These are phyloP conservation scores for Apteryx owenii DNA, from an alignment of 2,113 vertebrate genomes.

Conservation along the genomic window DNA sequence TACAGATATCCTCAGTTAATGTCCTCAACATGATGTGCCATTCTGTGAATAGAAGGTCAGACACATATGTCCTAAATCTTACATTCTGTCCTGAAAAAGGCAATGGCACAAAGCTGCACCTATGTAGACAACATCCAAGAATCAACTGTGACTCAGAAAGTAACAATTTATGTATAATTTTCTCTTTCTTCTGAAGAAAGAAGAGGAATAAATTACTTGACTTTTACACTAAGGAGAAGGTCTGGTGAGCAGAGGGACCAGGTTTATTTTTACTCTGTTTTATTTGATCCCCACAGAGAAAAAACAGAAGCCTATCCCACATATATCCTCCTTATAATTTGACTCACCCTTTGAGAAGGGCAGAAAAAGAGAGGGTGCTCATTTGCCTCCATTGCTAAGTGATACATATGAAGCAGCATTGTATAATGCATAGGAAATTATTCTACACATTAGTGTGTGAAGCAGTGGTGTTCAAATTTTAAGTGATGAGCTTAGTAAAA, in stretches of 20 bases:
- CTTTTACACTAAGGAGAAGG: background rate
- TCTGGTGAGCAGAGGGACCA: background rate
- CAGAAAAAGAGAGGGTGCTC: background rate
- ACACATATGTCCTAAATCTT: background rate
- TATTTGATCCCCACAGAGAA: background rate
- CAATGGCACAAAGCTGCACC: background rate
- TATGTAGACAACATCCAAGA: background rate
- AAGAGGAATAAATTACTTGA: background rate
- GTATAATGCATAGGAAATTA: background rate
- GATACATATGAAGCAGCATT: background rate
- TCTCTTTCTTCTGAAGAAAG: background rate
- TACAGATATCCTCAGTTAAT: background rate
- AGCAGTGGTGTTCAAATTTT: background rate
- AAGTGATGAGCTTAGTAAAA: background rate
- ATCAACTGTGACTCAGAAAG: background rate
- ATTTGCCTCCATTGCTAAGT: background rate
- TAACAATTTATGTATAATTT: background rate
- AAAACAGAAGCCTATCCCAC: background rate
- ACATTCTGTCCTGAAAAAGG: background rate
- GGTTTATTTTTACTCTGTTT: background rate
- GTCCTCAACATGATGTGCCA: background rate
- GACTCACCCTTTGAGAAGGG: background rate
- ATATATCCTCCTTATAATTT: background rate
- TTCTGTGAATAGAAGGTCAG: background rate
- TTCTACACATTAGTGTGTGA: background rate